Percentiles rank a stretch among this genome's conserved stretches.
Conservation (phyloP, 2,888 invertebrate genomes). For the Hoplodrina ambigua region DNA sequence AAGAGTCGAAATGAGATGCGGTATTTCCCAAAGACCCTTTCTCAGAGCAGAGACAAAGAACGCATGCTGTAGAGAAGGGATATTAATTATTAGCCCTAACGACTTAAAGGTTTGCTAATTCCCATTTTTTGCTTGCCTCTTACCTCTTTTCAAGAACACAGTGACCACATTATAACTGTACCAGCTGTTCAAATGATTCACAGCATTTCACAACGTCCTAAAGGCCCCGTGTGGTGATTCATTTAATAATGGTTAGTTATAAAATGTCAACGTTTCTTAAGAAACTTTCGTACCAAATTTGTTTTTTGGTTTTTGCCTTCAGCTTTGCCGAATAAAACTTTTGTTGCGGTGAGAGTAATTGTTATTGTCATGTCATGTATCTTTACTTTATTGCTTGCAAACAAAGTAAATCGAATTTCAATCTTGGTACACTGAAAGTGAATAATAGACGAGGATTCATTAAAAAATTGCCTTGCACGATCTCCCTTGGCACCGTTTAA, state of each 20-base stretch:
- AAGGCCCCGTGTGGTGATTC: conserved; percentile 16
- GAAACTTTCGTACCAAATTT: conserved; percentile 6
- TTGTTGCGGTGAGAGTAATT: not conserved
- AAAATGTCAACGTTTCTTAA: conserved; percentile 13
- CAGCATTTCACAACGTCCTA: conserved; percentile 3
- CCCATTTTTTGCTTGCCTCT: not conserved
- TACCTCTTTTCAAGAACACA: not conserved
- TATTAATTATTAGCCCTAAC: no score
- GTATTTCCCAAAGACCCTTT: no score
- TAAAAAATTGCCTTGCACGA: not conserved
- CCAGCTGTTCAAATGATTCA: conserved; percentile 30
- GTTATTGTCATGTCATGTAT: not conserved
- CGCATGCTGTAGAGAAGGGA: no score
- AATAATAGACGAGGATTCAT: not conserved
- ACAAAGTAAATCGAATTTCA: not conserved
- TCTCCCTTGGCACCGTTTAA: not conserved
- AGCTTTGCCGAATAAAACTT: not conserved
- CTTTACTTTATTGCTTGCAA: not conserved
- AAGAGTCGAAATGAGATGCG: no score
- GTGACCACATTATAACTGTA: not conserved
- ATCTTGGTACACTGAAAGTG: not conserved
- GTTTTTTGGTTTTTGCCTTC: conserved; percentile 7
- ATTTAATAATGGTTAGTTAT: conserved; percentile 15
- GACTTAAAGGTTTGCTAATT: no score
- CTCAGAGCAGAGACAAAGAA: no score